Base-by-base conservation (phyloP, 2,113 vertebrate species). In the Rhinolophus ferrumequinum region DNA sequence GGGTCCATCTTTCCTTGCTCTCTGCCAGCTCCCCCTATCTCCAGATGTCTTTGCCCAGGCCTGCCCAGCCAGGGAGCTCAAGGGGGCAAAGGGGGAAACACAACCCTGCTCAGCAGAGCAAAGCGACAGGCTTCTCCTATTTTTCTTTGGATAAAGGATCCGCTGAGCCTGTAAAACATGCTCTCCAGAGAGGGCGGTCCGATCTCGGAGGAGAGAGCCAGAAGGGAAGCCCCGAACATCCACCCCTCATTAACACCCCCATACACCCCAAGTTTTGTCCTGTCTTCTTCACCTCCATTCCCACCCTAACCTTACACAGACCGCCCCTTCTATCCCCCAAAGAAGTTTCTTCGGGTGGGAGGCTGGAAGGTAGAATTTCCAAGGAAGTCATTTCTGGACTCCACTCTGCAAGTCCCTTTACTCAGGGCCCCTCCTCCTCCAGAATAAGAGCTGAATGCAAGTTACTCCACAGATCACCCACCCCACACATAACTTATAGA, bases 81-180 rank as follows among this genome's bases (percentile, higher is more conserved):
- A 91, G 85, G 64, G 91, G 92, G 62, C 96, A 86, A 96, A 86
- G 95, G 83, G 69, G 95, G 95, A 97, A 94, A 83, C 80, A 75
- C 16, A 88, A 75, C 91, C 73, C 41, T 96, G 92, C 92, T 96
- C 94, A 94, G 30, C 30, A 35, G 91, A 96, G 94, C 95, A 93
- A 84, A 88, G 94, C 84, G 60, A 64, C 41, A 85, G 87, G 83
- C 84, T 96, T 93, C 95, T 94, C 75, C 58, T 94, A 87, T 93
- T 97, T 97, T 95, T 38, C 96, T 97, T 95, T 75, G 81, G 93
- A 94, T 96, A 97, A 97, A 98, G 84, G 94, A 88, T 96, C 87
- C 70, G 60, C 94, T 95, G 97, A 96, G 94, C 80, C 93, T 96
- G 92, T 97, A 95, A 97, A 97, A 92, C 50, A 41, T 88, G 88